These are phyloP conservation scores for Nemoura dubitans DNA, from an alignment of 2,888 invertebrate species.

Conservation along the genomic window DNA sequence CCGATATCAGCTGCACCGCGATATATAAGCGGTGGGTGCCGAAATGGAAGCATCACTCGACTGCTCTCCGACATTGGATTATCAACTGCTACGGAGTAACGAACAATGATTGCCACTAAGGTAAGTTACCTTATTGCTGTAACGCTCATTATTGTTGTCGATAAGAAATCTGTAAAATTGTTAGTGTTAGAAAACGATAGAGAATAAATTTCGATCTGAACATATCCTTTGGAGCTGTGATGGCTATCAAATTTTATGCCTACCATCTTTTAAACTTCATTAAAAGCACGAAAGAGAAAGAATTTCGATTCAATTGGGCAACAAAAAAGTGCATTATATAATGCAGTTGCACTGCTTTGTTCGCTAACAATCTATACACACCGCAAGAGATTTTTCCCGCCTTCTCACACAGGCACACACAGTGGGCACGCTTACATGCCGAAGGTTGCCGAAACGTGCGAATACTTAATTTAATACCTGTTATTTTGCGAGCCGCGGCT, in stretches of 20 bases:
- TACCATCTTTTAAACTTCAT: background rate
- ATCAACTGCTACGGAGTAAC: background rate
- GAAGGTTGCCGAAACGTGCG: background rate
- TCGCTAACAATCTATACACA: background rate
- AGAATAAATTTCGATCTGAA: no score
- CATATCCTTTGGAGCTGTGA: no score
- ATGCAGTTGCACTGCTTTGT: background rate
- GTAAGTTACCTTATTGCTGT: background rate
- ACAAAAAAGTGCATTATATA: background rate
- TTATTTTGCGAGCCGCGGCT: background rate
- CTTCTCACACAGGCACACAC: background rate
- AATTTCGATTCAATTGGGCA: background rate
- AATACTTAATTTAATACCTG: slow-evolving; percentile 7
- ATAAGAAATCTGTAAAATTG: background rate
- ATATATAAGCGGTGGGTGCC: background rate
- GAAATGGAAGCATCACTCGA: slow-evolving; percentile 17
- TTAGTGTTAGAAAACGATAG: no score
- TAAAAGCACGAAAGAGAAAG: background rate
- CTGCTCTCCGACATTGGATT: background rate
- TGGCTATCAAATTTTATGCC: background rate
- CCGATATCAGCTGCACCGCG: background rate
- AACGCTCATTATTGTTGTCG: background rate
- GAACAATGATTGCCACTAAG: background rate
- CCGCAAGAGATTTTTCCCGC: background rate
- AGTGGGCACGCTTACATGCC: background rate